Evolutionary conservation across 2,113 vertebrate species (phyloP).

Genomic region (Burhinus oedicnemus): DNA sequence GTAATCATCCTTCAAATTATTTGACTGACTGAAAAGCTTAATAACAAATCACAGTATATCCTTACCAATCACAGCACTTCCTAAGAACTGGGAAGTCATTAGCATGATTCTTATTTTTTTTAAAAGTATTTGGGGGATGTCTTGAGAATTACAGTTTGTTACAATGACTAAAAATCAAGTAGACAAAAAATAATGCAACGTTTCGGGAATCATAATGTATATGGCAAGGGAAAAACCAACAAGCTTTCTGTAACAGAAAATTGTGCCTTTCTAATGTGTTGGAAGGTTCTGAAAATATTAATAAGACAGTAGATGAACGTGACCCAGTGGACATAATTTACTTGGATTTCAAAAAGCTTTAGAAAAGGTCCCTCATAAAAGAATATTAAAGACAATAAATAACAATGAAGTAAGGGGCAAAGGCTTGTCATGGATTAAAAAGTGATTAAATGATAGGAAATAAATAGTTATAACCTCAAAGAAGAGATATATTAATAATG

Average conservation of each 20-base stretch:
- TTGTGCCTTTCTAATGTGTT: constrained; percentile 13
- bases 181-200: background rate
- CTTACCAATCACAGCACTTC: background rate
- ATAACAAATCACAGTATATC: background rate
- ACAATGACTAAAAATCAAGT: constrained; percentile 8
- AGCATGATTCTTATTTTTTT: background rate
- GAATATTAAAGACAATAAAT: constrained; percentile 77
- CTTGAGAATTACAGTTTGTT: background rate
- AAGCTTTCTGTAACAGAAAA: constrained; percentile 25
- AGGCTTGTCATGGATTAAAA: constrained; percentile 72
- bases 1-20: constrained; percentile 10
- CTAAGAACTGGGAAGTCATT: background rate
- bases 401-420: constrained; percentile 69
- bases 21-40: background rate
- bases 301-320: constrained; percentile 57
- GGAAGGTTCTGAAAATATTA: constrained; percentile 69
- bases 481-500: constrained; percentile 66
- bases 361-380: constrained; percentile 71
- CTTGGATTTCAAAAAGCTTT: constrained; percentile 69
- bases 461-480: constrained; percentile 70
- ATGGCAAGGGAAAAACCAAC: background rate
- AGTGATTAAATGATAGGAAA: constrained; percentile 71
- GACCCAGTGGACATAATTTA: constrained; percentile 70
- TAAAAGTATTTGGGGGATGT: background rate
- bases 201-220: background rate